Conservation (phyloP, 2,888 invertebrate species). For the Drosophila pullipes region DNA sequence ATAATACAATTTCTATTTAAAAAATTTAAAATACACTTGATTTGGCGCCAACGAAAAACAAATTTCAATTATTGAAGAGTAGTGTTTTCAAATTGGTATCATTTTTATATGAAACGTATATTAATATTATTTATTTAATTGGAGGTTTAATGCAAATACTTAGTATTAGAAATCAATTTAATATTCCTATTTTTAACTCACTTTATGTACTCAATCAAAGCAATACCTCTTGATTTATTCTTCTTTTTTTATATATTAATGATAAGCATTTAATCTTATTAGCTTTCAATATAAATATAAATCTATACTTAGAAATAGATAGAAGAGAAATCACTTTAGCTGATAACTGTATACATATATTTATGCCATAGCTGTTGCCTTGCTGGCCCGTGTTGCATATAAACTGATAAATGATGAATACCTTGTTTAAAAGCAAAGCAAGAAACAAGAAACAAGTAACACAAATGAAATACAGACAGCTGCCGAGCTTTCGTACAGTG, state of each 20-base stretch:
- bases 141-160: not conserved
- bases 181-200: not conserved
- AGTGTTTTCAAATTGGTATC: not conserved
- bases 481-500: slow-evolving; percentile 15
- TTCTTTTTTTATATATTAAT: not conserved
- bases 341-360: not conserved
- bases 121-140: not conserved
- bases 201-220: not conserved
- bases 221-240: not conserved
- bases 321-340: not conserved
- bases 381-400: not conserved
- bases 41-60: not conserved
- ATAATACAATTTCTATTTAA: not conserved
- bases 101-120: not conserved
- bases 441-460: not conserved
- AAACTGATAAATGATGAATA: not conserved
- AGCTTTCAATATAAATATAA: not conserved
- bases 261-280: not conserved
- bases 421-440: not conserved
- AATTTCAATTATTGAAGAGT: not conserved
- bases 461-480: slow-evolving; percentile 19
- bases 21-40: not conserved
- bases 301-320: not conserved
- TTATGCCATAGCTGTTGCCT: not conserved
- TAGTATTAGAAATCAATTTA: not conserved